phyloP scores from a whole-genome alignment of 2,888 invertebrate species.

The Drosophila meridionalis region DNA sequence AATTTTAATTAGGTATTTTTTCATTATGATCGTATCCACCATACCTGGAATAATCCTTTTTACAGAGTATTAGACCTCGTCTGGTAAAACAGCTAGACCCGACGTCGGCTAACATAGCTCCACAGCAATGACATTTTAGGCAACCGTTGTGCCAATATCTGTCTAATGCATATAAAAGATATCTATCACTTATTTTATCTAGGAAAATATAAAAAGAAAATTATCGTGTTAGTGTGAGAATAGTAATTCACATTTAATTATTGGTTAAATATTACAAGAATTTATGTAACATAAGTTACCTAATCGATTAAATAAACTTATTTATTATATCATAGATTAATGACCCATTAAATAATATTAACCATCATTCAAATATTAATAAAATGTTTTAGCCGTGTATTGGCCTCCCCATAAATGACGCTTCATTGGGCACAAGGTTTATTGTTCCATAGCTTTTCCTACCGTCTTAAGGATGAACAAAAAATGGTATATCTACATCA shows the following conservation, averaged over 20 bases:
- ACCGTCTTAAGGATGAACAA: too few relatives aligned
- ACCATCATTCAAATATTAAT: too few relatives aligned
- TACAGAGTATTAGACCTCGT: slow-evolving; percentile 97
- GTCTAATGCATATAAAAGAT: slow-evolving; percentile 95
- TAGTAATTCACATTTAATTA: neutral
- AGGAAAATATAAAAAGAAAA: slow-evolving; percentile 45
- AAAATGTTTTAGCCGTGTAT: too few relatives aligned
- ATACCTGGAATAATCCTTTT: slow-evolving; percentile 97
- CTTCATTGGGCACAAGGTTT: too few relatives aligned
- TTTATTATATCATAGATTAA: too few relatives aligned
- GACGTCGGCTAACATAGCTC: slow-evolving; percentile 94
- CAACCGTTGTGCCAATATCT: slow-evolving; percentile 98
- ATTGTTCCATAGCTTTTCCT: too few relatives aligned
- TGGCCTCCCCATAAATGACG: too few relatives aligned
- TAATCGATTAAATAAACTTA: neutral
- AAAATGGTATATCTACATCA: too few relatives aligned
- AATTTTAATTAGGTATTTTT: neutral
- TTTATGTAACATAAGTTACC: neutral
- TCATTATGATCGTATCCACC: slow-evolving; percentile 64
- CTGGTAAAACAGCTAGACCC: slow-evolving; percentile 96
- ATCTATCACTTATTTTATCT: slow-evolving; percentile 94
- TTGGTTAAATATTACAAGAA: neutral
- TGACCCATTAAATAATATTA: too few relatives aligned
- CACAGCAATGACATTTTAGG: slow-evolving; percentile 96
- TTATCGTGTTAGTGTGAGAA: slow-evolving; percentile 28